phyloP scores from a whole-genome alignment of 2,797 vertebrate species.

The Otus scops region DNA sequence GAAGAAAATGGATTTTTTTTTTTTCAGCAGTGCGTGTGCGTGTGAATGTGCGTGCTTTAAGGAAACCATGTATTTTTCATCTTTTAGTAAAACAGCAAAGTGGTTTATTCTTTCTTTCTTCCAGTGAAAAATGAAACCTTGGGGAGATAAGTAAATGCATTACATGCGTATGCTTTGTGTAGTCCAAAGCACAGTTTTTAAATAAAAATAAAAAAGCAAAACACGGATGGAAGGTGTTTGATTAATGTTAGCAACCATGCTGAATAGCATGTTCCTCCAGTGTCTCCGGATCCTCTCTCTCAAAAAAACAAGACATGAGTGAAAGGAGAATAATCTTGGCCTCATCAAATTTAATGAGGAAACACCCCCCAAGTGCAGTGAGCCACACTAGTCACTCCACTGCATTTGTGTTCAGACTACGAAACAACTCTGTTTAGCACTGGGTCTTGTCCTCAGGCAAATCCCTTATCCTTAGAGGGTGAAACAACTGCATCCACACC shows the following conservation, averaged over 20 bases:
- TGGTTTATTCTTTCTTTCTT: neutral
- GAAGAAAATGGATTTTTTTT: neutral
- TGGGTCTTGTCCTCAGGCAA: neutral
- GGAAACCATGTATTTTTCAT: neutral
- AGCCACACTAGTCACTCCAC: neutral
- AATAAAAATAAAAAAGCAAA: neutral
- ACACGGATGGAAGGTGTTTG: neutral
- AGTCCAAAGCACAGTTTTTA: neutral
- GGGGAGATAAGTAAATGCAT: constrained; percentile 6
- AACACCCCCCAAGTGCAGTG: neutral
- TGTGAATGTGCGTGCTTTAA: rapidly evolving
- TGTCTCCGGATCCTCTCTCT: neutral
- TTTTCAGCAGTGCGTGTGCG: neutral
- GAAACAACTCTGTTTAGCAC: neutral
- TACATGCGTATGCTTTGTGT: constrained; percentile 10
- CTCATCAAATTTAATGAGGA: neutral
- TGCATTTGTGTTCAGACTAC: neutral
- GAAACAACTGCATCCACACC: neutral
- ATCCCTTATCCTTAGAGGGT: neutral
- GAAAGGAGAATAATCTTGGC: neutral
- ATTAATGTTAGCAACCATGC: neutral
- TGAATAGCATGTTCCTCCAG: neutral
- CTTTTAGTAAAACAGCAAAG: neutral
- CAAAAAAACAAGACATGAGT: neutral
- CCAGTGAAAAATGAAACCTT: constrained; percentile 4